Base-by-base conservation (phyloP, 2,113 vertebrate genomes). In the Sinocyclocheilus anophthalmus region DNA sequence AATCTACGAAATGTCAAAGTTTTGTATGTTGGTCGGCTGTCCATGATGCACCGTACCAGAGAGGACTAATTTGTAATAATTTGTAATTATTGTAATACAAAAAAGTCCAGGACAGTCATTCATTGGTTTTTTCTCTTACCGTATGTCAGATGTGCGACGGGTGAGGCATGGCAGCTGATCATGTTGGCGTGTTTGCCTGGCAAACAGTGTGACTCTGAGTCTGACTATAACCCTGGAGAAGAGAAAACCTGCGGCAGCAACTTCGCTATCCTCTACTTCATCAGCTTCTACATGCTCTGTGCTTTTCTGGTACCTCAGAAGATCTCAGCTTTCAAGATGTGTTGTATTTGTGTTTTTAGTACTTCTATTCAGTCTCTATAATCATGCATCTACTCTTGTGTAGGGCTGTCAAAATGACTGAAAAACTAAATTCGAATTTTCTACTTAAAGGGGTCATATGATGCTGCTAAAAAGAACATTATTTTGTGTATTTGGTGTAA, bases 281-380 rank as follows among this genome's bases (percentile, higher is more conserved):
- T 99, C 95, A 99, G 96, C 87, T 99, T 99, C 93, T 99, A 99
- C 90, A 99, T 99, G 98, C 96, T 99, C 45, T 99, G 98, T 83
- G 98, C 98, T 0, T 99, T 99, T 90, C 95, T 99, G 98, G 98
- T 99, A 94, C 92, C 93, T 91, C 26, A 18, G 20, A 75, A 85
- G 13, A 76, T 4, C 9, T 11, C 16, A 12, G 30, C 10, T 67
- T 65, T 67, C 33, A 69, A 33, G 5, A 57, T 0, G n/a, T 24
- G n/a, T 63, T 57, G 55, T 33, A 33, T 33, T 33, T 33, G 30
- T 37, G 37, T 37, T 4, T 37, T 37, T 37, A 37, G 37, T 37
- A 37, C 4, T 37, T 37, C 37, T 37, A 37, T 37, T 37, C 37
- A 37, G 37, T 37, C 37, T 37, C 37, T 37, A 37, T 37, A 37